These are phyloP conservation scores for Neuroscelio doddi DNA, from an alignment of 2,888 invertebrate species.

Conservation along the genomic window DNA sequence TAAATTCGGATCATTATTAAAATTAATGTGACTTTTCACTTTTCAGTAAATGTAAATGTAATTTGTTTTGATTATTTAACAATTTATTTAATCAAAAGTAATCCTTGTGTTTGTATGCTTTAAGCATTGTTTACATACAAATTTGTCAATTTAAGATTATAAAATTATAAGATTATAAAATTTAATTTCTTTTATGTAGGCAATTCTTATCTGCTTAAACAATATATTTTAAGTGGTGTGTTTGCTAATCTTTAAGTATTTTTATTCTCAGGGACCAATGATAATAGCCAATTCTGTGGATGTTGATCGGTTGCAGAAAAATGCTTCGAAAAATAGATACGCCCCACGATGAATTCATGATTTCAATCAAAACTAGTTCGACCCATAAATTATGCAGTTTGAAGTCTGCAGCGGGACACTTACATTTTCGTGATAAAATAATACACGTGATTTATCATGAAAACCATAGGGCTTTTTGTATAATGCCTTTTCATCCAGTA, in stretches of 20 bases:
- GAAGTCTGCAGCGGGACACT: neutral
- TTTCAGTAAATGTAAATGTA: too few species aligned
- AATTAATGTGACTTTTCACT: too few species aligned
- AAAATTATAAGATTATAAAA: too few species aligned
- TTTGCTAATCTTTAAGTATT: constrained; percentile 12
- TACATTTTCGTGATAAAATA: too few species aligned
- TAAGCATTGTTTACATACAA: too few species aligned
- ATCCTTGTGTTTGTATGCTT: neutral
- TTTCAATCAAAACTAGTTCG: constrained; percentile 2
- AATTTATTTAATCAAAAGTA: constrained; percentile 1
- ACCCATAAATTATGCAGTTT: neutral
- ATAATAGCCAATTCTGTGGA: constrained; percentile 64
- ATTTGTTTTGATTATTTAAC: too few species aligned
- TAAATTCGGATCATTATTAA: too few species aligned
- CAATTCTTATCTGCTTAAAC: too few species aligned
- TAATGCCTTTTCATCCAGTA: neutral
- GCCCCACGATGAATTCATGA: constrained; percentile 60
- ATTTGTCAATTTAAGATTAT: too few species aligned
- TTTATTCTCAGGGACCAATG: constrained; percentile 64
- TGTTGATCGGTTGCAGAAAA: constrained; percentile 59
- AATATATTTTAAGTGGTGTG: too few species aligned
- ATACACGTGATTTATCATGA: neutral
- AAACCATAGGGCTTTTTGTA: neutral
- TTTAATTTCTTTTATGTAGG: too few species aligned
- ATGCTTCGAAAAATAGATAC: constrained; percentile 56